Conservation (phyloP, 2,797 vertebrate species). For the Myotis findleyi region DNA sequence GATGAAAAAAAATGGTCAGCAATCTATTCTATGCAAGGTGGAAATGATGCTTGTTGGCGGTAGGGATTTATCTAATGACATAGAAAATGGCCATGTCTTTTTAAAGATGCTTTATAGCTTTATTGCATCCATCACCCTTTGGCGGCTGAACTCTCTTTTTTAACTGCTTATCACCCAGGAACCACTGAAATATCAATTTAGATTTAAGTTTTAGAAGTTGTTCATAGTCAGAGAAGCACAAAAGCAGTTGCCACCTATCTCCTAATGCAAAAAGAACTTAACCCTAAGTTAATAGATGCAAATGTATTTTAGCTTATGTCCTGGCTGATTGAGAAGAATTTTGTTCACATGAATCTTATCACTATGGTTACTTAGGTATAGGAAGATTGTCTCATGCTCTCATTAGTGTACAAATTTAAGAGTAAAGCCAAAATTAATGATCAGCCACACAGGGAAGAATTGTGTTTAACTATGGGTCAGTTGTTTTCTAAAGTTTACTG, state of each 20-base stretch:
- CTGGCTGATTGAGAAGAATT: not conserved
- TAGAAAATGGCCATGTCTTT: conserved; percentile 46
- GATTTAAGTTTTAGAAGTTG: conserved; percentile 66
- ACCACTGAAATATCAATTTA: conserved; percentile 39
- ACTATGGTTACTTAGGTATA: not conserved
- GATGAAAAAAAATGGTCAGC: conserved; percentile 1
- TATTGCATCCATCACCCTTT: conserved; percentile 31
- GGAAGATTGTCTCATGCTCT: not conserved
- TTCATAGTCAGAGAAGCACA: conserved; percentile 53
- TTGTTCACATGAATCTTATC: not conserved
- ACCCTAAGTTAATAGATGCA: conserved; percentile 52
- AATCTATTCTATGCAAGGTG: conserved; percentile 38
- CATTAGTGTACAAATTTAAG: conserved; percentile 14
- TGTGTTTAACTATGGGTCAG: not conserved
- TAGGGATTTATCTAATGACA: conserved; percentile 57
- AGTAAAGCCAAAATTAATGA: not conserved
- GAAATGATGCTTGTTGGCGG: conserved; percentile 22
- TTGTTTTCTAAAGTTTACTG: not conserved
- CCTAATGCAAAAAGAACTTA: conserved; percentile 12
- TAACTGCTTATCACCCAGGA: conserved; percentile 46
- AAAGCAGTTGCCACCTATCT: conserved; percentile 44
- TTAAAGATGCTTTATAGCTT: conserved; percentile 43
- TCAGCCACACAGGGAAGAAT: not conserved
- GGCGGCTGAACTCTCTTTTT: conserved; percentile 48
- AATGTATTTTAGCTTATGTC: conserved; percentile 42